Percentiles rank a stretch among this genome's conserved stretches.
phyloP scores from a whole-genome alignment of 2,797 vertebrate species.

The Rhinella marina region DNA sequence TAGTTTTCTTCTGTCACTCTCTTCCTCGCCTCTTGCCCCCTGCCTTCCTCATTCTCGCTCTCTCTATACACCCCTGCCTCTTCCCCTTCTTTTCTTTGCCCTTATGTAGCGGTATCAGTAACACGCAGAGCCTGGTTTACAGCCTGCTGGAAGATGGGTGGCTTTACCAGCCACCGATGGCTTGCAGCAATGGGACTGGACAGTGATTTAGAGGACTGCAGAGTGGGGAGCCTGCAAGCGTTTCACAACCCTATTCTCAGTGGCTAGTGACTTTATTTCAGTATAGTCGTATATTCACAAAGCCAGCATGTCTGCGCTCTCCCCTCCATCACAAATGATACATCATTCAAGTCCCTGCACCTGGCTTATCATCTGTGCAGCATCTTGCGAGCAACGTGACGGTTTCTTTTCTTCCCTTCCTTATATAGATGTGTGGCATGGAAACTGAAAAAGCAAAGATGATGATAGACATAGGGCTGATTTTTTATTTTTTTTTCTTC shows the following conservation, averaged over 20 bases:
- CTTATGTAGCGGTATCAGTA: background rate
- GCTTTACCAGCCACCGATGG: constrained; percentile 4
- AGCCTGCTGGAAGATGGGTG: background rate
- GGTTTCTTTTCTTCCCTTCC: background rate
- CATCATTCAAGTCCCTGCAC: background rate
- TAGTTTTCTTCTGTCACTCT: too few relatives aligned
- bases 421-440: background rate
- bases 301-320: background rate
- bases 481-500: too few relatives aligned
- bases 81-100: background rate
- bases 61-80: background rate
- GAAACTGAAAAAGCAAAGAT: background rate
- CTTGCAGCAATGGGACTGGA: constrained; percentile 21
- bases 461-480: too few relatives aligned
- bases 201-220: constrained; percentile 55
- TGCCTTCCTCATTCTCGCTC: background rate
- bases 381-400: background rate
- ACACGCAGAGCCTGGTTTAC: background rate
- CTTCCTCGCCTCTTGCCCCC: background rate
- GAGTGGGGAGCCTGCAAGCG: background rate
- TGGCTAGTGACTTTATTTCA: too few relatives aligned
- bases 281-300: too few relatives aligned
- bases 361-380: background rate
- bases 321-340: background rate
- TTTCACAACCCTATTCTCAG: background rate